Evolutionary conservation across 2,113 vertebrate genomes (phyloP), one percentile per base, ranked within the genome.

Genomic region (Bubo scandiacus): DNA sequence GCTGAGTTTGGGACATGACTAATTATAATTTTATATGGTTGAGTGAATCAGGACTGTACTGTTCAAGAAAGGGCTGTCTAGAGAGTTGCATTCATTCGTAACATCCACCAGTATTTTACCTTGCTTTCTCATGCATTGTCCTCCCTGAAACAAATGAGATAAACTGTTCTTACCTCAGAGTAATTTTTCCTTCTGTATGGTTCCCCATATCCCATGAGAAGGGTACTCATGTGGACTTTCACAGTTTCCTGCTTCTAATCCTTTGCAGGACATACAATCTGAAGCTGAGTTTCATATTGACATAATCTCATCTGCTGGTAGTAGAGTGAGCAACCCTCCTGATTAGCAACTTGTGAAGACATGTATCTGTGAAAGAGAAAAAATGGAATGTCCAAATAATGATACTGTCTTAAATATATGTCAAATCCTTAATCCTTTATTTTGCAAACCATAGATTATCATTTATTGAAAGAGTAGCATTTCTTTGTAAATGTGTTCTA

Each of bases 21-120:
- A 88, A 95, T 95, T 95, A 83, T 74, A 86, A 88, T 90, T 94
- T 93, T 82, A 65, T 73, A 84, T 80, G 81, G 73, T 79, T 94
- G 90, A 95, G 59, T 75, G 83, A 88, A 96, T 85, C 62, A 74
- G 52, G 80, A 57, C 54, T 55, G 54, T 38, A 40, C 49, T 54
- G 55, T 75, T 75, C 55, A 93, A 91, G 38, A 86, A 88, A 65
- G 12, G 10, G 34, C 54, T 89, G 90, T 77, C 52, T 85, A 43
- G 71, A 91, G 52, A 84, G 23, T 85, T 94, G 66, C 38, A 32
- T 68, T 91, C 79, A 81, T 90, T 91, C 78, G 68, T 85, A 88
- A 89, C 23, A 81, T 66, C 52, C 68, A 72, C 78, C 36, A 27
- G 5, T 58, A 83, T 57, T 91, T 79, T 61, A 89, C 68, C 34